phyloP scores from a whole-genome alignment of 2,797 vertebrate species.

The Myiotriccus ornatus region DNA sequence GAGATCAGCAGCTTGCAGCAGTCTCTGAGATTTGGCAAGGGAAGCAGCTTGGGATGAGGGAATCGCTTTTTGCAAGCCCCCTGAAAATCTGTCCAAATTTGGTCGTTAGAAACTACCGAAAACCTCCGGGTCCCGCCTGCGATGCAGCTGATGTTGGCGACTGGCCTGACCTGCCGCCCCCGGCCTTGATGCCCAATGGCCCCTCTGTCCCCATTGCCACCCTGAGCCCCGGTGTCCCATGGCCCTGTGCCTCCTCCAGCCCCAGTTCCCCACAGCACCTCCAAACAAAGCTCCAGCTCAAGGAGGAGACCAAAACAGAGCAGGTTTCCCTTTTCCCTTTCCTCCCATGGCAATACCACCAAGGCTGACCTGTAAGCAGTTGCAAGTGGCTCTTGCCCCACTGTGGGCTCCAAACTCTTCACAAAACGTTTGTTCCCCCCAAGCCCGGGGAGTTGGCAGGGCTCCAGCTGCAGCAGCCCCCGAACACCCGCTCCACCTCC shows the following conservation, averaged over 20 bases:
- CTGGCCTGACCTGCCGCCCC: background rate
- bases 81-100: constrained; percentile 48
- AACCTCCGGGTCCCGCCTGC: background rate
- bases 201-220: background rate
- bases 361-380: rapidly evolving
- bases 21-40: background rate
- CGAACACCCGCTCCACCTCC: rapidly evolving
- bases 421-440: background rate
- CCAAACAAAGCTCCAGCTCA: rapidly evolving
- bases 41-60: background rate
- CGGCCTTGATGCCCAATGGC: background rate
- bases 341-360: background rate
- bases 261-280: background rate
- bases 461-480: background rate
- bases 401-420: rapidly evolving
- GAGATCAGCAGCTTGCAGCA: constrained; percentile 31
- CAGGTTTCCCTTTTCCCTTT: background rate
- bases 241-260: background rate
- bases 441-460: rapidly evolving
- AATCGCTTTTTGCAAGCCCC: background rate
- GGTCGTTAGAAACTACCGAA: background rate
- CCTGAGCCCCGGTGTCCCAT: background rate
- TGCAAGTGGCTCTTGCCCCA: rapidly evolving
- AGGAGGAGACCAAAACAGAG: background rate
- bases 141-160: background rate